phyloP scores from a whole-genome alignment of 2,888 invertebrate genomes.

The Eurois occulta region DNA sequence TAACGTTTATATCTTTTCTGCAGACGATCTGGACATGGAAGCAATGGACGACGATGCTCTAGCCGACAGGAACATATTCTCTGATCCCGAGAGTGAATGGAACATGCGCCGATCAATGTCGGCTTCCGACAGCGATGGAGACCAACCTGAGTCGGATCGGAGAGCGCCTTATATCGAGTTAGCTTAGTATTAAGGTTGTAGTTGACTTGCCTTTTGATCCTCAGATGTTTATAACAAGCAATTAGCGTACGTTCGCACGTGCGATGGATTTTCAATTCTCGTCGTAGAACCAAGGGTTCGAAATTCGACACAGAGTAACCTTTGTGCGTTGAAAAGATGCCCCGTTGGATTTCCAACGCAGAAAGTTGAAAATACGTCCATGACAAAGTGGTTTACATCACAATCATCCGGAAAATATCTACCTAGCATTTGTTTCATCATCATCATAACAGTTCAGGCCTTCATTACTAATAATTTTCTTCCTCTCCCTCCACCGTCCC shows the following conservation, averaged over 20 bases:
- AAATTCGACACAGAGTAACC: background rate
- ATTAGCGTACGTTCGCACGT: background rate
- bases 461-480: background rate
- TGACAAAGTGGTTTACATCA: background rate
- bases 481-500: too few species aligned
- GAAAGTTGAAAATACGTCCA: background rate
- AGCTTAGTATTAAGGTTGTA: slow-evolving; percentile 61
- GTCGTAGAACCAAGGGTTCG: background rate
- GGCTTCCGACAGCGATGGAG: slow-evolving; percentile 78
- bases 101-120: slow-evolving; percentile 75
- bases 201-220: slow-evolving; percentile 46
- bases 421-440: background rate
- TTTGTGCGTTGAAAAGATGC: background rate
- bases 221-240: background rate
- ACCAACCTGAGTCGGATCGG: slow-evolving; percentile 91
- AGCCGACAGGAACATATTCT: slow-evolving; percentile 91
- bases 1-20: slow-evolving; percentile 32
- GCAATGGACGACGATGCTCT: slow-evolving; percentile 89
- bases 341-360: background rate
- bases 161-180: slow-evolving; percentile 70
- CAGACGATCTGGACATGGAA: slow-evolving; percentile 82
- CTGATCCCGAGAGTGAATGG: slow-evolving; percentile 94
- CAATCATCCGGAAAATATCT: too few species aligned
- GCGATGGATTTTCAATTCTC: background rate
- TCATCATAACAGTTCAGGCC: background rate